Conservation (phyloP, 2,113 vertebrate genomes). For the Acanthisitta chloris region DNA sequence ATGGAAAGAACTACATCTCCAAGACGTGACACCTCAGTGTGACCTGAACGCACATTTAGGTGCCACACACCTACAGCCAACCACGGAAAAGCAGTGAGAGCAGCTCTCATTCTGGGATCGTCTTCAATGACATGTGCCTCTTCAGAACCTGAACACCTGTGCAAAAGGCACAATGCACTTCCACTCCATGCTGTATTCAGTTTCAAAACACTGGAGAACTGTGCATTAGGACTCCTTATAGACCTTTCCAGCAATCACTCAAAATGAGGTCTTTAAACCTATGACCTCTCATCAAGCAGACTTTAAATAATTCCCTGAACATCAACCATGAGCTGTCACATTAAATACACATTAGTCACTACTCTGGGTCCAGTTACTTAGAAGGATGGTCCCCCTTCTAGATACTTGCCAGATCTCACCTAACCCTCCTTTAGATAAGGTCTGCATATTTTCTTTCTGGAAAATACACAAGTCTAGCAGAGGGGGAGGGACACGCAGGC, state of each 20-base stretch:
- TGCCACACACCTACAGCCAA: neutral
- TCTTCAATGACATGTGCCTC: neutral
- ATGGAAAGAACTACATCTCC: neutral
- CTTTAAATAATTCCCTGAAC: neutral
- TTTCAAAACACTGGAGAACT: neutral
- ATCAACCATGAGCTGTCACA: neutral
- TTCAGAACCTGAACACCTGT: neutral
- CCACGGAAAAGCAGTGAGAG: neutral
- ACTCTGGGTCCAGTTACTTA: neutral
- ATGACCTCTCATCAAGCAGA: neutral
- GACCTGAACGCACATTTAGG: neutral
- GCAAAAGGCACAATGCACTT: neutral
- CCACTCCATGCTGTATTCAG: neutral
- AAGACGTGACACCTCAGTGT: neutral
- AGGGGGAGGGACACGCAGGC: neutral
- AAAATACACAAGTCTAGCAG: neutral
- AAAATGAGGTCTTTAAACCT: neutral
- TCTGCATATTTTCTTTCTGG: neutral
- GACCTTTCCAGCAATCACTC: neutral
- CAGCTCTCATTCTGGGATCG: neutral
- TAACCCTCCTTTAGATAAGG: neutral
- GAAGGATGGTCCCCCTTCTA: neutral
- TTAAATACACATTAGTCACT: neutral
- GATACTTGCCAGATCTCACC: neutral
- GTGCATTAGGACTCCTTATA: neutral